A percentile compares a stretch with the other conserved stretches of the same genome.
Conservation (phyloP, 2,888 invertebrate species). For the Bedellia somnulentella region DNA sequence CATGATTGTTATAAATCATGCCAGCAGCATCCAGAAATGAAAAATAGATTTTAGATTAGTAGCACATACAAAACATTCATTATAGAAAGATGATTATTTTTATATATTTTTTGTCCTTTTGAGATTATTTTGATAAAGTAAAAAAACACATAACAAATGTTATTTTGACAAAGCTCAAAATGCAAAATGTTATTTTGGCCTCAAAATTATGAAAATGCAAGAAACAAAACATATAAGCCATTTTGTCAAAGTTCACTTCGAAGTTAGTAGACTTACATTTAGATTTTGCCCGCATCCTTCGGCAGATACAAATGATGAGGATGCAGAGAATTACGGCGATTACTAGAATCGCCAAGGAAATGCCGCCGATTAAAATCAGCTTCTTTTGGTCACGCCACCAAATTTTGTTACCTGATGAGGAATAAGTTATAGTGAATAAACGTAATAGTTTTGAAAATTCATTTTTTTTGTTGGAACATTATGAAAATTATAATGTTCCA, state of each 20-base stretch:
- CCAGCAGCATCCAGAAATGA: no score
- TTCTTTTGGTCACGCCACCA: slow-evolving; percentile 87
- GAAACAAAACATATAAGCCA: slow-evolving; percentile 5
- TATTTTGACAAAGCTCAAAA: no score
- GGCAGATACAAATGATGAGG: slow-evolving; percentile 83
- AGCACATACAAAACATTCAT: no score
- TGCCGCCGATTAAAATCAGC: slow-evolving; percentile 67
- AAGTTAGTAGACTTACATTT: slow-evolving; percentile 69
- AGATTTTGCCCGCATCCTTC: slow-evolving; percentile 76
- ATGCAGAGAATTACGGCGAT: slow-evolving; percentile 78
- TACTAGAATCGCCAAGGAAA: slow-evolving; percentile 52
- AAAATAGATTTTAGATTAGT: no score
- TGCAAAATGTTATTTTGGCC: no score
- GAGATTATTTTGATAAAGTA: no score
- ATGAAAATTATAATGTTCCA: no score
- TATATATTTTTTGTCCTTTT: no score
- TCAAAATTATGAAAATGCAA: no score
- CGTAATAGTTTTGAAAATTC: not conserved
- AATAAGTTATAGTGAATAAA: slow-evolving; percentile 6
- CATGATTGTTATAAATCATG: no score
- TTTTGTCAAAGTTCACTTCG: not conserved
- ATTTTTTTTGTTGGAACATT: not conserved
- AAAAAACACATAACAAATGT: no score
- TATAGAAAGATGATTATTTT: no score
- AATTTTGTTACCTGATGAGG: slow-evolving; percentile 68